Evolutionary conservation across 2,113 vertebrate genomes (phyloP).

Genomic region (Coptodon bakossiorum): DNA sequence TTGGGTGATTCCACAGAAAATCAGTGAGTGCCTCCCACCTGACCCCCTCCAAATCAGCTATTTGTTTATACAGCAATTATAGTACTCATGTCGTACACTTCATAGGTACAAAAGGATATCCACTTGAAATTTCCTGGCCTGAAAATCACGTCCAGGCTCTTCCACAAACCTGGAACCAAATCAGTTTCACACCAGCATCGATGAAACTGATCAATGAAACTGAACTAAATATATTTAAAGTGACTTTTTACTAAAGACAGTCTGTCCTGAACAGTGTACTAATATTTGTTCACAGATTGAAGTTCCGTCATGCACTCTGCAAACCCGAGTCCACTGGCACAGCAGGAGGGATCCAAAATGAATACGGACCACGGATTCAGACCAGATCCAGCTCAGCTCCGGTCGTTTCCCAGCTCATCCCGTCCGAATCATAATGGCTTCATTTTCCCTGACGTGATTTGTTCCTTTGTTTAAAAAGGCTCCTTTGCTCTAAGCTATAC

Average conservation of each 20-base stretch:
- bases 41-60: neutral
- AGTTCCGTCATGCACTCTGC: neutral
- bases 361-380: neutral
- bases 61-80: accelerated
- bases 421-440: accelerated
- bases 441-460: neutral
- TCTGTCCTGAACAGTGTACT: neutral
- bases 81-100: neutral
- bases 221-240: neutral
- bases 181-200: neutral
- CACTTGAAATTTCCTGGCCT: neutral
- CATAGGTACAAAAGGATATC: neutral
- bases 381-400: neutral
- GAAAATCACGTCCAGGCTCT: neutral
- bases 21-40: neutral
- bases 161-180: neutral
- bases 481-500: neutral
- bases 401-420: neutral
- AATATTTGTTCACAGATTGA: neutral
- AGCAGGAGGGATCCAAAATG: neutral
- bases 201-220: neutral
- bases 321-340: neutral
- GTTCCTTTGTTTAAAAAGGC: neutral
- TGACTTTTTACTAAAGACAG: neutral
- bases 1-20: neutral